These are phyloP conservation scores for Zygogramma bicolorata DNA, from an alignment of 2,888 invertebrate genomes.

Conservation along the genomic window DNA sequence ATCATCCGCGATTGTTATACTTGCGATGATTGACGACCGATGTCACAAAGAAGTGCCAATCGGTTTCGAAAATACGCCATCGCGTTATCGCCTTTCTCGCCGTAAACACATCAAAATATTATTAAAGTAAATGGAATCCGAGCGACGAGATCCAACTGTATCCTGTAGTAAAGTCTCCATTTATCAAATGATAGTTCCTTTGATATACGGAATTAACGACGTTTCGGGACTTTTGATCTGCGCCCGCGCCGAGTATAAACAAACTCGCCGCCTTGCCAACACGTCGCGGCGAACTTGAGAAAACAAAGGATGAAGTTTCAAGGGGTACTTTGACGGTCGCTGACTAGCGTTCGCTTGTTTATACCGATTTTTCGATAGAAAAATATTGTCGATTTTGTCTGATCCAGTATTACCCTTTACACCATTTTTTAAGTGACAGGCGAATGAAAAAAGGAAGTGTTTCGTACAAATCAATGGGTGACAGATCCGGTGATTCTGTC, in stretches of 20 bases:
- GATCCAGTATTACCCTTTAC: no score
- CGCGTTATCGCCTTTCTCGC: background rate
- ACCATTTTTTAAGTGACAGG: no score
- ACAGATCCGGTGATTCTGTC: no score
- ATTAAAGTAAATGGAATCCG: constrained; percentile 62
- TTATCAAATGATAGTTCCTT: constrained; percentile 67
- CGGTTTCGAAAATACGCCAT: background rate
- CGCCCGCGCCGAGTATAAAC: constrained; percentile 61
- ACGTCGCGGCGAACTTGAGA: constrained; percentile 61
- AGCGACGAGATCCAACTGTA: constrained; percentile 65
- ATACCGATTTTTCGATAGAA: background rate
- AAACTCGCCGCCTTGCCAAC: constrained; percentile 60
- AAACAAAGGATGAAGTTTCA: constrained; percentile 65
- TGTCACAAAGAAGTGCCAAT: background rate
- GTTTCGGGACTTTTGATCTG: constrained; percentile 63
- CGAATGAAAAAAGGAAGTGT: no score
- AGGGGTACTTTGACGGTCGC: constrained; percentile 22
- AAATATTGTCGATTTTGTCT: background rate
- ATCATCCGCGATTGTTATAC: constrained; percentile 11
- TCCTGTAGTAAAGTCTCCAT: constrained; percentile 66
- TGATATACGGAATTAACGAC: constrained; percentile 66
- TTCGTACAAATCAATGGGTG: no score
- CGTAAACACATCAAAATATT: constrained; percentile 65
- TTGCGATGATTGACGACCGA: constrained; percentile 11
- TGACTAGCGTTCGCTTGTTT: background rate